Base-by-base conservation (phyloP, 2,113 vertebrate species). In the Etheostoma spectabile region DNA sequence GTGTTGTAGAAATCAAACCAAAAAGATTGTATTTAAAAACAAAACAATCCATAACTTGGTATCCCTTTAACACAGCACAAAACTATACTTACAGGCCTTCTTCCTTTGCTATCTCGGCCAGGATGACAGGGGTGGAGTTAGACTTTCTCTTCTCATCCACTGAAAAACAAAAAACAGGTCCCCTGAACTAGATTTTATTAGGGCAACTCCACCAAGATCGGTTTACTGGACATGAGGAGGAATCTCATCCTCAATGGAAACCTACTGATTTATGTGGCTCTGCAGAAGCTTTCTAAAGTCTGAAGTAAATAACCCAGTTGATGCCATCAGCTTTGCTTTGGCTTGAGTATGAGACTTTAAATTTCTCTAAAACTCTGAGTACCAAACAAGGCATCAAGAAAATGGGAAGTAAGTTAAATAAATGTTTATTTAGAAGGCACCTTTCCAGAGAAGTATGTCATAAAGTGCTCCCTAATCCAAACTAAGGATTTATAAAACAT, bases 61-160 rank as follows among this genome's bases (percentile, higher is more conserved):
- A 38, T 16, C 6, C 22, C 6, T 51, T 10, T 8, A 51, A 75
- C 5, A 18, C n/a, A 6, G 5, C n/a, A 55, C 3, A 24, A 14
- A 45, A 42, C 45, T 64, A 1, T 49, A 93, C 95, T 92, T 89
- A 96, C 95, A 96, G 21, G 59, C 95, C 95, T 80, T 96, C 95
- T 80, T 96, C 95, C 62, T 94, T 95, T 19, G 87, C 93, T 1
- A 96, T 96, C 85, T 96, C 95, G 56, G 94, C 92, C 89, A 96
- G 86, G 73, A 96, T 95, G 75, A 94, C 10, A 0, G 94, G 95
- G 10, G 95, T 96, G 1, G 95, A 94, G 11, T 89, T 91, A 0
- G 95, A 86, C 64, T 93, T 95, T 22, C 95, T 86, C 74, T 85
- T 94, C 65, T 96, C 95, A 81, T 96, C 95, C 91, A 96, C 95